Conservation (phyloP, 2,797 vertebrate genomes). For the Muscicapa comitata region DNA sequence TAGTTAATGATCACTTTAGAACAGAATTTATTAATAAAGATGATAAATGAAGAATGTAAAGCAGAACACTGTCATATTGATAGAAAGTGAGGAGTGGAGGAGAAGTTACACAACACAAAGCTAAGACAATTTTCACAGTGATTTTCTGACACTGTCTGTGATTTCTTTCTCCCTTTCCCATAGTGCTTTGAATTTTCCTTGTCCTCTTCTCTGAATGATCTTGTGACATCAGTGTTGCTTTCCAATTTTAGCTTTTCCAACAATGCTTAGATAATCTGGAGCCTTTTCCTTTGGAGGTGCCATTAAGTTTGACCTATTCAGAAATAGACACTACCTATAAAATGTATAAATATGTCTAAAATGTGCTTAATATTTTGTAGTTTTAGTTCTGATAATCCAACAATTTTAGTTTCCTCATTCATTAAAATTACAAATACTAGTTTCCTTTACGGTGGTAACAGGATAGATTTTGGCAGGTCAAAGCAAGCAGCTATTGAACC, state of each 20-base stretch:
- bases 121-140: background rate
- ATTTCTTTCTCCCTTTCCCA: background rate
- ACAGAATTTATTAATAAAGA: background rate
- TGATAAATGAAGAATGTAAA: background rate
- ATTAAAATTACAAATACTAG: background rate
- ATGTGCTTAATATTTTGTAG: background rate
- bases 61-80: background rate
- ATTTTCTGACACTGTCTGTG: background rate
- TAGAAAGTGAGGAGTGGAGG: background rate
- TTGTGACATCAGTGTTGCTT: background rate
- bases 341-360: background rate
- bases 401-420: background rate
- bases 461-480: background rate
- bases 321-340: background rate
- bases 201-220: rapidly evolving
- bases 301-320: background rate
- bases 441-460: background rate
- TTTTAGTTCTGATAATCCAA: background rate
- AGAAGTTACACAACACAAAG: background rate
- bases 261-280: background rate
- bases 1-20: background rate
- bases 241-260: background rate
- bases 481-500: background rate
- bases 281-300: background rate
- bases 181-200: background rate